Conservation (phyloP, 2,113 vertebrate species). For the Silurus meridionalis region DNA sequence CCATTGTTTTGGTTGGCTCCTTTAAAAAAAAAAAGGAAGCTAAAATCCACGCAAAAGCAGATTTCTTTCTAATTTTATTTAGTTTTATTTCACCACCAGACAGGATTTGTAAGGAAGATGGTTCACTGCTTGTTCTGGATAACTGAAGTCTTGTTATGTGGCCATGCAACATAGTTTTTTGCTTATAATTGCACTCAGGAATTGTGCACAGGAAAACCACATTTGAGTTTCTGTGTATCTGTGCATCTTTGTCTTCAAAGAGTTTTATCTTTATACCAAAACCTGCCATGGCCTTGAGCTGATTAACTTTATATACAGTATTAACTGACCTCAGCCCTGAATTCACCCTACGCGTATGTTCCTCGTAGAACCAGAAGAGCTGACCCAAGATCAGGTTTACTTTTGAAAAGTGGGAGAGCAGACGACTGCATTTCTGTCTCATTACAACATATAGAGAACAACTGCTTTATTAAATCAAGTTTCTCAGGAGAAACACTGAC, state of each 20-base stretch:
- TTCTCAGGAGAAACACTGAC: constrained; percentile 40
- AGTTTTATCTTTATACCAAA: constrained; percentile 9
- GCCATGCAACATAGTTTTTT: neutral
- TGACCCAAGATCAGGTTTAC: neutral
- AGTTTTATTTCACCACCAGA: neutral
- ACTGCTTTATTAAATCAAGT: constrained; percentile 36
- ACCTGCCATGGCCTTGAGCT: neutral
- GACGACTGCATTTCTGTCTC: constrained; percentile 12
- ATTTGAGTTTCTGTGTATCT: neutral
- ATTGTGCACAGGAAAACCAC: neutral
- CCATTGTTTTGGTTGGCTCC: too few relatives aligned
- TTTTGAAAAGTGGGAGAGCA: neutral
- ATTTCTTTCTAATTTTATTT: neutral
- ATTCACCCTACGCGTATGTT: neutral
- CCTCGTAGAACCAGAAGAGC: neutral
- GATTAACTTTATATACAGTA: constrained; percentile 13
- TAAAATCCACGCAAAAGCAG: neutral
- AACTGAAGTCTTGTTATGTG: neutral
- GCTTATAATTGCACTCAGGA: neutral
- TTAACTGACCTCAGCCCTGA: constrained; percentile 5
- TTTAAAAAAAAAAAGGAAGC: neutral
- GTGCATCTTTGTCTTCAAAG: neutral
- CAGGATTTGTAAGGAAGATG: neutral
- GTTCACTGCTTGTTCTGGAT: neutral
- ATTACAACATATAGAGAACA: constrained; percentile 29